Base-by-base conservation (phyloP, 2,113 vertebrate species). In the Pygoscelis antarcticus region DNA sequence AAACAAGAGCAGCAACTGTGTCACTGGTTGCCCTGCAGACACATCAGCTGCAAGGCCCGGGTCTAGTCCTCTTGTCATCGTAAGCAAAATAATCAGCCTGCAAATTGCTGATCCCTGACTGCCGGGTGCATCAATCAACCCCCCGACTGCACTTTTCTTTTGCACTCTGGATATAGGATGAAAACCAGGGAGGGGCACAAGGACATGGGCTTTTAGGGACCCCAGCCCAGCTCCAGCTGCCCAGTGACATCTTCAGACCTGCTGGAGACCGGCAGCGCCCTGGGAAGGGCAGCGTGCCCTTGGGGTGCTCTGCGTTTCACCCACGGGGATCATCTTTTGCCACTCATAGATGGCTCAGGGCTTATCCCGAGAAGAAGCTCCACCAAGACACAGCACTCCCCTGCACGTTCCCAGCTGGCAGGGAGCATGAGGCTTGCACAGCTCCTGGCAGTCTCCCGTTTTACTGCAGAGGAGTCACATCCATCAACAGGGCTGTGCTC, bases 241-340 rank as follows among this genome's bases (percentile, higher is more conserved):
- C 71, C 58, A 36, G 49, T 9, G 44, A 11, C 46, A 78, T 21
- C 57, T 82, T 82, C 57, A 47, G 32, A 30, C 1, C 40, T 44
- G 36, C 54, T 66, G 23, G 38, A 58, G 32, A 66, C 27, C 79
- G 72, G 52, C 46, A 36, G 40, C 1, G 2, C 23, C 46, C 66
- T 19, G 27, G 38, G 27, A 82, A 87, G 70, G 26, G 52, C 22
- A 36, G 22, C 2, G 0, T 27, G 40, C 16, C 25, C 58, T 55
- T 30, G 40, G 26, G 52, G 5, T 40, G 25, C 76, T 89, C 80
- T 51, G 11, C 0, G 0, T 75, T 80, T 80, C 1, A 0, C 8
- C 30, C 34, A 32, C 0, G 0, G 18, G 11, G 6, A 29, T 58
- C 40, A 70, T 18, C 40, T 90, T 72, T 64, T 69, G 21, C 47